Evolutionary conservation across 92 coral and sea anemone species (phyloP), one percentile per base, ranked within the genome.

Genomic region (Paramuricea clavata): DNA sequence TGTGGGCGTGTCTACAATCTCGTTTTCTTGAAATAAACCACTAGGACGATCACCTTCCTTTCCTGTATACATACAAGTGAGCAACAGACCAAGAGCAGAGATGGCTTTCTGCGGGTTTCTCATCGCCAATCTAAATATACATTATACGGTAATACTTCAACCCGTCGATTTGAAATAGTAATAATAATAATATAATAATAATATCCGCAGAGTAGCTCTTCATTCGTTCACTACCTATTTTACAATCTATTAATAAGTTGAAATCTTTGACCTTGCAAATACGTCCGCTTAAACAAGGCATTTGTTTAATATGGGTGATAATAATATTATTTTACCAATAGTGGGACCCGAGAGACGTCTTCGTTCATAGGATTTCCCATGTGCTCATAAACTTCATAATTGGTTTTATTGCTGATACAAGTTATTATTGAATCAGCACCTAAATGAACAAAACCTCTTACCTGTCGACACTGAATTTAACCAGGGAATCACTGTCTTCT

Each of bases 11-110:
- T 96, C 99, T 30, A 83, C 83, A 26, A 85, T 85, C 87, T 94
- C 99, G 15, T 87, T 87, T 62, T 87, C 93, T 57, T 96, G 93
- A 82, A 93, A 93, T 23, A 96, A 87, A 11, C 99, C 99, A 59
- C 98, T 93, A 8, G 98, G 96, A 52, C 99, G 84, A 81, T 96
- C 98, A 41, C 99, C 99, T 75, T 93, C 95, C 59, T 96, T 96
- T 31, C 99, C 99, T 94, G 98, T 95, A 69, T 95, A 95, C 98
- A 95, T 95, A 86, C 98, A 95, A 12, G 98, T 95, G 59, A 93
- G 82, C 30, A 95, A 86, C 5, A 95, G 89, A 34, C 98, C 95
- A 61, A 96, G 85, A 39, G 99, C 99, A 36, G 98, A 96, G 59
- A 96, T 93, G 33, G 95, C 95, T 74, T 98, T 89, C 70, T 96